Evolutionary conservation across 2,888 invertebrate species (phyloP).

Genomic region (Automeris io): DNA sequence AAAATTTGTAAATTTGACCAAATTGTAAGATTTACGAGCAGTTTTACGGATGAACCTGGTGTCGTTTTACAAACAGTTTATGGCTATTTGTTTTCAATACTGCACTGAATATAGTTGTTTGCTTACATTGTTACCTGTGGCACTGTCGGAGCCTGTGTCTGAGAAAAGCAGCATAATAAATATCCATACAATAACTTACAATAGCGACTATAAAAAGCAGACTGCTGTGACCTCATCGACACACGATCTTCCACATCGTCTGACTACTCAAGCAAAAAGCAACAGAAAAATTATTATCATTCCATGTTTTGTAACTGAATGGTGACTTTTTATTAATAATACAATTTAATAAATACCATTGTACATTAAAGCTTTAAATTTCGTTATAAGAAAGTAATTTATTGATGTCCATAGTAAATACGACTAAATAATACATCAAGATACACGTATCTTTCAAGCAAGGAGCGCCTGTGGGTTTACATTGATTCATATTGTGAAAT

Average conservation of each 20-base stretch:
- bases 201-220: slow-evolving; percentile 50
- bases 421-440: too few relatives aligned
- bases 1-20: too few relatives aligned
- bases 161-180: slow-evolving; percentile 50
- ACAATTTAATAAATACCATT: background rate
- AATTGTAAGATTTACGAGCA: background rate
- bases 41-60: slow-evolving; percentile 6
- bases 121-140: slow-evolving; percentile 41
- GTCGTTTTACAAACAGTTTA: slow-evolving; percentile 25
- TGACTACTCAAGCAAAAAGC: background rate
- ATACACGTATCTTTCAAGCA: too few relatives aligned
- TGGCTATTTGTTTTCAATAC: slow-evolving; percentile 40
- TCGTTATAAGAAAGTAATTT: too few relatives aligned
- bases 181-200: slow-evolving; percentile 45
- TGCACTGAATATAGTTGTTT: slow-evolving; percentile 27
- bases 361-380: too few relatives aligned
- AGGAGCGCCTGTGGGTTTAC: too few relatives aligned
- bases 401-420: too few relatives aligned
- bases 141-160: too few relatives aligned
- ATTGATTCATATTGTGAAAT: too few relatives aligned
- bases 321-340: background rate
- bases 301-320: background rate
- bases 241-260: slow-evolving; percentile 26
- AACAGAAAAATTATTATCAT: background rate
- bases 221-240: slow-evolving; percentile 28